Evolutionary conservation across 1,140 invertebrate species (phyloP).

Genomic region (Platyscapa corneri): DNA sequence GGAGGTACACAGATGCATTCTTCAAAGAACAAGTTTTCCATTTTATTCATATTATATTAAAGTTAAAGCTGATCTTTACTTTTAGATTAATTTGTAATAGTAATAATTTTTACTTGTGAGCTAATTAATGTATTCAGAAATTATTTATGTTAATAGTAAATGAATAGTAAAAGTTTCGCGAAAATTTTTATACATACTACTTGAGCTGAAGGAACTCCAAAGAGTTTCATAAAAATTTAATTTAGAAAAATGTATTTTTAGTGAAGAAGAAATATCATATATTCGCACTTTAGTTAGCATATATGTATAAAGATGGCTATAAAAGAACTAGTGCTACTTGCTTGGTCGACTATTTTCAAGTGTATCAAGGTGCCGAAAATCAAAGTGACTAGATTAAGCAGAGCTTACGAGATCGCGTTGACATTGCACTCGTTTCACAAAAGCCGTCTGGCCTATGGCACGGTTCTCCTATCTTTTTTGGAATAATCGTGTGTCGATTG

Average conservation of each 20-base stretch:
- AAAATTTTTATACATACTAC: too few species aligned
- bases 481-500: neutral
- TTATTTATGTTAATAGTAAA: too few species aligned
- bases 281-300: neutral
- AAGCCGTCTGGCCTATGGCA: neutral
- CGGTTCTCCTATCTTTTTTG: neutral
- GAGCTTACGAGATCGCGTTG: neutral
- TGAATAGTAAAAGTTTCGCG: too few species aligned
- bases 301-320: neutral
- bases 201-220: too few species aligned
- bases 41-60: too few species aligned
- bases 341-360: conserved; percentile 42
- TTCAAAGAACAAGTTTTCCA: too few species aligned
- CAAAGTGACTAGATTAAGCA: conserved; percentile 1
- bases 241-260: neutral
- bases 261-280: neutral
- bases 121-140: too few species aligned
- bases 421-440: neutral
- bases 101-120: too few species aligned
- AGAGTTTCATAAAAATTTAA: too few species aligned
- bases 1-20: too few species aligned
- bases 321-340: neutral
- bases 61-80: too few species aligned
- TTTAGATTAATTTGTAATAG: too few species aligned
- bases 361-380: neutral